A percentile compares a stretch with the other conserved stretches of the same genome.
Evolutionary conservation across 2,113 vertebrate species (phyloP).

Genomic region (Bujurquina vittata): DNA sequence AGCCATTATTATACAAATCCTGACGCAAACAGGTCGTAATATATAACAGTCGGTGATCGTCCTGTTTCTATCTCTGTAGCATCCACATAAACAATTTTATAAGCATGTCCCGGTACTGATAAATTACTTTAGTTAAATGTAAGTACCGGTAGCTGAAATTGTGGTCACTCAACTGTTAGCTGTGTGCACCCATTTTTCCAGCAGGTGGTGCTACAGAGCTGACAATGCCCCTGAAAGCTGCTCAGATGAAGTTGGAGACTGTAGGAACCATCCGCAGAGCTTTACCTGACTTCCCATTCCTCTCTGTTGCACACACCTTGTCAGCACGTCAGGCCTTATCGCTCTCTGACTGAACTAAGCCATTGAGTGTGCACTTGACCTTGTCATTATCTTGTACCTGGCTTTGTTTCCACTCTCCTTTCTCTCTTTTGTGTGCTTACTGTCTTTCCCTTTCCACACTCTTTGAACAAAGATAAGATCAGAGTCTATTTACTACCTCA

Average conservation of each 20-base stretch:
- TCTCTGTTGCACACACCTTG: constrained; percentile 67
- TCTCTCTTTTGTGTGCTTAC: constrained; percentile 64
- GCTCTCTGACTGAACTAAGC: constrained; percentile 66
- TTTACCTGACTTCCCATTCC: constrained; percentile 62
- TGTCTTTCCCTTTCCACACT: constrained; percentile 69
- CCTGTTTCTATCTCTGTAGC: background rate
- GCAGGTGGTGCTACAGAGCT: constrained; percentile 56
- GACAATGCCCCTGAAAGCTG: background rate
- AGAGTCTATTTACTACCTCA: constrained; percentile 49
- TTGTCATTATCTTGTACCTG: constrained; percentile 75
- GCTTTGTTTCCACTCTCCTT: constrained; percentile 73
- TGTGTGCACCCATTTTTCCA: constrained; percentile 31
- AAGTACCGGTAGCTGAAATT: background rate
- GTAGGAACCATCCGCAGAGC: constrained; percentile 33
- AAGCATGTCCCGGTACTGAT: background rate
- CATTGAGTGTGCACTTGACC: constrained; percentile 77
- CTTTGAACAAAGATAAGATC: constrained; percentile 77
- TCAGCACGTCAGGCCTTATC: constrained; percentile 72
- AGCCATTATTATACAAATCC: background rate
- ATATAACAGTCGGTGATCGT: background rate
- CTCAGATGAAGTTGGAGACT: background rate
- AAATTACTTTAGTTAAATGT: background rate
- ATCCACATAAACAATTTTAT: background rate
- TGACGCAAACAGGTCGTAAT: background rate
- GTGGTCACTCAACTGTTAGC: background rate